Evolutionary conservation across 2,113 vertebrate species (phyloP).

Genomic region (Upupa epops): DNA sequence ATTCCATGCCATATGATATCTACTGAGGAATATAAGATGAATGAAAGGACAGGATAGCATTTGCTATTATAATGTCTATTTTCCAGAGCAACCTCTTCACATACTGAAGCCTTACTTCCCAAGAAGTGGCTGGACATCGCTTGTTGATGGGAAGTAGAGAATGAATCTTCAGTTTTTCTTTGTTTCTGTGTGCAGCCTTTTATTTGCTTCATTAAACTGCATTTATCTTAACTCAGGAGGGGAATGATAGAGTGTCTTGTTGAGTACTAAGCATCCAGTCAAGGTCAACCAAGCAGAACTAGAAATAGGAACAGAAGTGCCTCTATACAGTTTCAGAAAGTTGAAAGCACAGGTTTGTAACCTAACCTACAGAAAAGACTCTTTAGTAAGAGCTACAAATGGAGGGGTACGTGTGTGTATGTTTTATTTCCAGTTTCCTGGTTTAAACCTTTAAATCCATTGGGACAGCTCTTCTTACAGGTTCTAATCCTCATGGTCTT

Average conservation of each 20-base stretch:
- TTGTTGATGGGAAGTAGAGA: background rate
- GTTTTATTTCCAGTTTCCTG: background rate
- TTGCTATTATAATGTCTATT: background rate
- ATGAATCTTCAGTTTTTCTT: background rate
- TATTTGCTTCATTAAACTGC: background rate
- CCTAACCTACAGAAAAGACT: background rate
- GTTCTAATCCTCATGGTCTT: background rate
- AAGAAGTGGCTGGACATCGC: background rate
- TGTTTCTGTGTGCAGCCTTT: background rate
- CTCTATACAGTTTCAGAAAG: background rate
- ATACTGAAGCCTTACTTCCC: background rate
- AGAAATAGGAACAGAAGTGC: background rate
- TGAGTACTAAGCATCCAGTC: background rate
- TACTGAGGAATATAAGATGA: background rate
- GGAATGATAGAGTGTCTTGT: background rate
- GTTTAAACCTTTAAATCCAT: background rate
- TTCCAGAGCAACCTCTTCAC: background rate
- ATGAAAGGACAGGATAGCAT: background rate
- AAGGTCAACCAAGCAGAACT: background rate
- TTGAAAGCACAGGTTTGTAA: background rate
- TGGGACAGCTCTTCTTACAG: background rate
- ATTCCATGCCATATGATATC: accelerated
- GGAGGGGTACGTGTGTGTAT: no score
- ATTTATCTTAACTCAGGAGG: background rate
- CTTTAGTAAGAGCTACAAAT: background rate